Evolutionary conservation across 2,113 vertebrate genomes (phyloP).

Genomic region (Carollia perspicillata): DNA sequence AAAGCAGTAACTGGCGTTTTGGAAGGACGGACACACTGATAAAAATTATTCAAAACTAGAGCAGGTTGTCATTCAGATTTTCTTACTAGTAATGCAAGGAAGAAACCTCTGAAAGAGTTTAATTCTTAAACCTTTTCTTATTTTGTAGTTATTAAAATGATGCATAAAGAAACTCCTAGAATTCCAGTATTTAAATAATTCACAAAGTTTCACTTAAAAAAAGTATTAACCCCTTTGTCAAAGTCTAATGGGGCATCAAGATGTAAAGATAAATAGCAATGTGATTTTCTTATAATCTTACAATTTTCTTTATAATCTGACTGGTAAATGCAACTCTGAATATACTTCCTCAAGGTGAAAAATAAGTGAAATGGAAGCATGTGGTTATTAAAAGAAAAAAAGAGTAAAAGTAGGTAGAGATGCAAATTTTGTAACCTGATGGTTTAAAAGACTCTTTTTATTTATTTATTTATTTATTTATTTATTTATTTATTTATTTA

Average conservation of each 20-base stretch:
- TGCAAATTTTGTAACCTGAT: not conserved
- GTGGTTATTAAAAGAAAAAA: not conserved
- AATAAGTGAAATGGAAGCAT: not conserved
- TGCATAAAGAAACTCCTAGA: not conserved
- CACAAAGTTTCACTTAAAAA: not conserved
- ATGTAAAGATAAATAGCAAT: not conserved
- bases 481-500: too few relatives aligned
- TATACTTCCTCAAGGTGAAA: constrained; percentile 8
- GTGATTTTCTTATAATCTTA: not conserved
- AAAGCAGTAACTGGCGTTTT: not conserved
- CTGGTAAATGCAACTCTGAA: not conserved
- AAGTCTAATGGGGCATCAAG: not conserved
- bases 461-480: too few relatives aligned
- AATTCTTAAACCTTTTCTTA: constrained; percentile 4
- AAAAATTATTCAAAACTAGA: not conserved
- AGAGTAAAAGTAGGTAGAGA: not conserved
- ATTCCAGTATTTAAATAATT: constrained; percentile 23
- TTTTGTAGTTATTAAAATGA: constrained; percentile 48
- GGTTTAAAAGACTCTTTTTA: not conserved
- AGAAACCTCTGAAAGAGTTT: not conserved
- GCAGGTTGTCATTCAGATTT: not conserved
- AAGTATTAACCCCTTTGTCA: not conserved
- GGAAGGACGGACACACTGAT: not conserved
- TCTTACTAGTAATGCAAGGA: not conserved
- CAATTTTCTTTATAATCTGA: not conserved